Evolutionary conservation across 2,797 vertebrate genomes (phyloP).

Genomic region (Poeciliopsis paucimaculata): DNA sequence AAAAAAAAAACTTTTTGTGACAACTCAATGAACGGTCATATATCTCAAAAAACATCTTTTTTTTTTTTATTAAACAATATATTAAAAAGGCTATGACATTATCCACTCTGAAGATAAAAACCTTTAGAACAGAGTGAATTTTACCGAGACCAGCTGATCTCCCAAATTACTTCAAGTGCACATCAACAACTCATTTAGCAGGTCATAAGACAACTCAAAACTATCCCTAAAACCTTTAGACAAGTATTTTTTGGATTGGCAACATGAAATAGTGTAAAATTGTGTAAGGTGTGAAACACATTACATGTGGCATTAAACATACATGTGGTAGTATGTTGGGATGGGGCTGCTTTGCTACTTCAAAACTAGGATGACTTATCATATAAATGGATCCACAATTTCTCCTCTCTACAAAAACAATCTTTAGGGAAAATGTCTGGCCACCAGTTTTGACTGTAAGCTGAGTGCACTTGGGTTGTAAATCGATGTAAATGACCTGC

Average conservation of each 20-base stretch:
- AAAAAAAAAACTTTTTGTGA: background rate
- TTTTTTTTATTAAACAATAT: background rate
- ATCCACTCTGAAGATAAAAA: background rate
- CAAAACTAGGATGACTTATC: background rate
- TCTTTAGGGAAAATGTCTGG: background rate
- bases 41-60: background rate
- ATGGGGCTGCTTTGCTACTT: background rate
- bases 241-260: background rate
- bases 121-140: background rate
- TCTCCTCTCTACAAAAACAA: background rate
- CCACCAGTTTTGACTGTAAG: background rate
- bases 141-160: background rate
- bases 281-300: background rate
- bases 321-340: background rate
- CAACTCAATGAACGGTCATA: background rate
- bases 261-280: background rate
- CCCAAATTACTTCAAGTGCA: background rate
- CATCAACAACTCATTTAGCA: background rate
- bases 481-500: too few relatives aligned
- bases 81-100: background rate
- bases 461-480: background rate
- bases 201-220: background rate
- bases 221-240: background rate
- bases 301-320: too few relatives aligned
- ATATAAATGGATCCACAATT: background rate